Evolutionary conservation across 2,797 vertebrate species (phyloP).

Genomic region (Bovichtus diacanthus): DNA sequence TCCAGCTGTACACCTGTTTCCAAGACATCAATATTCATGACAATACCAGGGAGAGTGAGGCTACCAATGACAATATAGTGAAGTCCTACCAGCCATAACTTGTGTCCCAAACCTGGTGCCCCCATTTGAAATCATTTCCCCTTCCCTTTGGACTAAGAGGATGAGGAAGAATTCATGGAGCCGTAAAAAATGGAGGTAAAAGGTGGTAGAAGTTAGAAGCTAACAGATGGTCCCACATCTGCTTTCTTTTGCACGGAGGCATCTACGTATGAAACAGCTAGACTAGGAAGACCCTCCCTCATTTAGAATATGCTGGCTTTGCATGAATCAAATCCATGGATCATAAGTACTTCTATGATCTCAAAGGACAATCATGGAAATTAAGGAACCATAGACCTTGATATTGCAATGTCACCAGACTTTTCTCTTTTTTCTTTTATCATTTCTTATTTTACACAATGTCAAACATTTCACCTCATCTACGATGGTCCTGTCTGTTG

Average conservation of each 20-base stretch:
- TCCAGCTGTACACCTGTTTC: neutral
- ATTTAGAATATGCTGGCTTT: no score
- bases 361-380: no score
- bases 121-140: neutral
- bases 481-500: no score
- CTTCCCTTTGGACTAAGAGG: constrained; percentile 1
- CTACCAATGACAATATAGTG: constrained; percentile 1
- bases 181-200: constrained; percentile 14
- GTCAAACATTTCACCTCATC: no score
- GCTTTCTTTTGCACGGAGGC: constrained; percentile 22
- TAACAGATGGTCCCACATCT: constrained; percentile 51
- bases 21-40: neutral
- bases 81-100: neutral
- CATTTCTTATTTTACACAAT: no score
- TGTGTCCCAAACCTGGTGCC: neutral
- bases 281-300: neutral
- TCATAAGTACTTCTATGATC: no score
- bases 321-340: no score
- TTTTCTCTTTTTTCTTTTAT: no score
- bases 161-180: constrained; percentile 10
- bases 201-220: constrained; percentile 2
- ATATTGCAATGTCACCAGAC: no score
- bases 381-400: no score
- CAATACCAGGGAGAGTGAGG: neutral
- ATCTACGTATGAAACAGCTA: constrained; percentile 31